Percentiles rank a stretch among this genome's conserved stretches.
Conservation (phyloP, 2,888 invertebrate species). For the Xestia sexstrigata region DNA sequence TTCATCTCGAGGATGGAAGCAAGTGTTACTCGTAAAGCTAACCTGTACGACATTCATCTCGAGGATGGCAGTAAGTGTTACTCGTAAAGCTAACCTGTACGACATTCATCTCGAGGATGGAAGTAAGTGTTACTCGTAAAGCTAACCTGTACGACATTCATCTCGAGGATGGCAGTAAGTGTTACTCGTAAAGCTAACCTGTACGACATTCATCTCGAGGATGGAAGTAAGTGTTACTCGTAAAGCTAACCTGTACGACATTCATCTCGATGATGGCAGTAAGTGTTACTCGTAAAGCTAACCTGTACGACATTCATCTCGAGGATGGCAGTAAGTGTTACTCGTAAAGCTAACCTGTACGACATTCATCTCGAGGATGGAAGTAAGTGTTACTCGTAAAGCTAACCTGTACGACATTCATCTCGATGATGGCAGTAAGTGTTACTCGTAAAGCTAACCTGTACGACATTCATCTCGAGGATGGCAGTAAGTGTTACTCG, state of each 20-base stretch:
- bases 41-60: slow-evolving; percentile 92
- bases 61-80: slow-evolving; percentile 90
- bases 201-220: slow-evolving; percentile 92
- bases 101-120: slow-evolving; percentile 94
- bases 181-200: slow-evolving; percentile 73
- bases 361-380: slow-evolving; percentile 94
- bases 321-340: slow-evolving; percentile 90
- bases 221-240: slow-evolving; percentile 85
- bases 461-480: slow-evolving; percentile 92
- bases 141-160: slow-evolving; percentile 87
- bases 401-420: slow-evolving; percentile 87
- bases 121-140: not conserved
- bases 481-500: slow-evolving; percentile 85
- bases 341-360: slow-evolving; percentile 78
- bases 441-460: slow-evolving; percentile 73
- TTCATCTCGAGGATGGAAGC: slow-evolving; percentile 94
- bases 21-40: slow-evolving; percentile 20
- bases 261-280: slow-evolving; percentile 94
- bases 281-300: slow-evolving; percentile 20
- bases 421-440: slow-evolving; percentile 93
- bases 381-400: not conserved
- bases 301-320: slow-evolving; percentile 92
- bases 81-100: slow-evolving; percentile 78
- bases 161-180: slow-evolving; percentile 93
- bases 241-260: slow-evolving; percentile 82